Evolutionary conservation across 1,140 invertebrate genomes (phyloP).

Genomic region (Battus philenor): DNA sequence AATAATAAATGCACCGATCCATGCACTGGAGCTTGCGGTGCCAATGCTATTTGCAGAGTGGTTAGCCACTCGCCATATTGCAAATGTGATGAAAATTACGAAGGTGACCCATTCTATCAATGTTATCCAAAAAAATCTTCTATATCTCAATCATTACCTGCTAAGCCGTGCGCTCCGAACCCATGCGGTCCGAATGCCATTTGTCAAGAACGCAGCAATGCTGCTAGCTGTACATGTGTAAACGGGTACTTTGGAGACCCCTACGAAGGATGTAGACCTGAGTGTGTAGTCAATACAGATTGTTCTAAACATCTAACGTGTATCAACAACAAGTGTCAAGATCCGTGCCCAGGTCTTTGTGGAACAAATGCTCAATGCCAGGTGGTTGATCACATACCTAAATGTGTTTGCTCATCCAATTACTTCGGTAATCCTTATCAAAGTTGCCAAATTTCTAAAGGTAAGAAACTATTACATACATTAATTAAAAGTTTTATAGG

Average conservation of each 20-base stretch:
- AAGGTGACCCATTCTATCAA: slow-evolving; percentile 82
- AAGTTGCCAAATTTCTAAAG: slow-evolving; percentile 76
- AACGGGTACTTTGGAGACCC: slow-evolving; percentile 84
- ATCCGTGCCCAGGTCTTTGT: slow-evolving; percentile 86
- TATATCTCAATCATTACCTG: neutral
- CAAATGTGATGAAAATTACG: slow-evolving; percentile 79
- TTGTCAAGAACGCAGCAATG: slow-evolving; percentile 80
- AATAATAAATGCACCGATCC: slow-evolving; percentile 85
- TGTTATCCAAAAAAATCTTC: slow-evolving; percentile 55
- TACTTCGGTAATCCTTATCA: slow-evolving; percentile 83
- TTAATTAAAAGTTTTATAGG: neutral
- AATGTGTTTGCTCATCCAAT: slow-evolving; percentile 80
- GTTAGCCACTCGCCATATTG: slow-evolving; percentile 86
- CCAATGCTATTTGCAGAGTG: slow-evolving; percentile 83
- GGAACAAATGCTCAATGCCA: slow-evolving; percentile 84
- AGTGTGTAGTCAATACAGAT: slow-evolving; percentile 84
- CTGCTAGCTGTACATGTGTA: slow-evolving; percentile 83
- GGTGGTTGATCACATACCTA: slow-evolving; percentile 84
- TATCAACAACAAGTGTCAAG: slow-evolving; percentile 83
- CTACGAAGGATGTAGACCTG: slow-evolving; percentile 84
- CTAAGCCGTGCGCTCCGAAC: slow-evolving; percentile 60
- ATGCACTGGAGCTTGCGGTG: slow-evolving; percentile 85
- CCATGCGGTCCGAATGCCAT: slow-evolving; percentile 84
- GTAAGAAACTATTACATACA: slow-evolving; percentile 45
- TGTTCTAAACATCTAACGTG: slow-evolving; percentile 82